phyloP scores from a whole-genome alignment of 2,888 invertebrate species.

The Sarcophaga carnaria region DNA sequence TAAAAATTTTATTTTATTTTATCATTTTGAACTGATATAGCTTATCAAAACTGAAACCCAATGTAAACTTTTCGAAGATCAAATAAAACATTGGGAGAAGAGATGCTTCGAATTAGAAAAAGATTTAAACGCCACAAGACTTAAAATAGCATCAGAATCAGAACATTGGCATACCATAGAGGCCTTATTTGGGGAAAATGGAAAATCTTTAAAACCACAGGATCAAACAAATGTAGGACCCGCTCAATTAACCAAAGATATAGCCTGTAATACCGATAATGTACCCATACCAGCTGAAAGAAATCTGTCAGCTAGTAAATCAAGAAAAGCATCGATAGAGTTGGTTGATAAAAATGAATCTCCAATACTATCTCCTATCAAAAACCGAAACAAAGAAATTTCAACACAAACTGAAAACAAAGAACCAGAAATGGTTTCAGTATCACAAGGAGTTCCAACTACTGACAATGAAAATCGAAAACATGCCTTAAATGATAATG shows the following conservation, averaged over 20 bases:
- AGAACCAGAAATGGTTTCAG: background rate
- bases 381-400: conserved; percentile 28
- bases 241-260: conserved; percentile 29
- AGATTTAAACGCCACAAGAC: conserved; percentile 75
- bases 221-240: background rate
- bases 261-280: conserved; percentile 73
- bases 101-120: conserved; percentile 74
- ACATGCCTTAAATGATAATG: background rate
- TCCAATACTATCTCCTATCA: conserved; percentile 76
- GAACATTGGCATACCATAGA: conserved; percentile 81
- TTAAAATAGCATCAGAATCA: conserved; percentile 76
- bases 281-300: conserved; percentile 73
- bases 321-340: conserved; percentile 65
- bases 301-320: conserved; percentile 61
- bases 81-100: conserved; percentile 73
- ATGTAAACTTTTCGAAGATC: conserved; percentile 77
- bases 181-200: conserved; percentile 73
- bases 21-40: conserved; percentile 64
- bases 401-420: conserved; percentile 64
- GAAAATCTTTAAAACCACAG: background rate
- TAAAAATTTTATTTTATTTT: conserved; percentile 28
- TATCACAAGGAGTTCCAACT: background rate
- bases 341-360: conserved; percentile 76
- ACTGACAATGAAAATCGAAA: background rate
- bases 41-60: conserved; percentile 80